Percentiles rank a stretch among this genome's conserved stretches.
Evolutionary conservation across 2,797 vertebrate genomes (phyloP).

Genomic region (Pantherophis vulpinus): DNA sequence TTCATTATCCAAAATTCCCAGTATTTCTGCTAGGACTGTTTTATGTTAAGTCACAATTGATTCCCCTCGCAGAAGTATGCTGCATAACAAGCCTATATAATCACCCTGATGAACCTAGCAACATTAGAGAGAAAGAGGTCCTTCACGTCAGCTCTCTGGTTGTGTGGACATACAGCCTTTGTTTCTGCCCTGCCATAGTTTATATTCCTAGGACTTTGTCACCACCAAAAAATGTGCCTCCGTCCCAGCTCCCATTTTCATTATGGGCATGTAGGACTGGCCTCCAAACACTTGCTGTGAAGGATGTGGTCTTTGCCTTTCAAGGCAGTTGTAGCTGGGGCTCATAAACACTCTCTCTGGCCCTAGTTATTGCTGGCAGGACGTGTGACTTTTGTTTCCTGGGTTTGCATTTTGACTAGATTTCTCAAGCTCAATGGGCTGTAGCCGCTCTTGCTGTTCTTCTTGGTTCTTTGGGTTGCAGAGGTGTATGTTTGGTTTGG

Average conservation of each 20-base stretch:
- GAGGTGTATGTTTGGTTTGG: conserved; percentile 65
- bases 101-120: background rate
- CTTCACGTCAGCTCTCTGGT: background rate
- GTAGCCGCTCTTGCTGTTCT: conserved; percentile 62
- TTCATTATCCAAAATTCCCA: background rate
- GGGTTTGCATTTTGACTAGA: conserved; percentile 21
- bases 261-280: background rate
- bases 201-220: background rate
- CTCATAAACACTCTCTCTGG: background rate
- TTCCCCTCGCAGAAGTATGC: background rate
- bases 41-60: background rate
- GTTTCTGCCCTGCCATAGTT: background rate
- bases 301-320: background rate
- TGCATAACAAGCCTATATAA: background rate
- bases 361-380: background rate
- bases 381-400: background rate
- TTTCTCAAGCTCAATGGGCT: conserved; percentile 47
- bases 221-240: conserved; percentile 8
- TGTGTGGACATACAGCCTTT: background rate
- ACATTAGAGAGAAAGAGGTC: conserved; percentile 2
- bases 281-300: background rate
- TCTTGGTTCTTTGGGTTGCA: conserved; percentile 19
- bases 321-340: background rate
- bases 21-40: background rate
- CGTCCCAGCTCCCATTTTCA: background rate